These are phyloP conservation scores for Phrynocephalus versicolor DNA, from an alignment of 2,113 vertebrate species.

Conservation along the genomic window DNA sequence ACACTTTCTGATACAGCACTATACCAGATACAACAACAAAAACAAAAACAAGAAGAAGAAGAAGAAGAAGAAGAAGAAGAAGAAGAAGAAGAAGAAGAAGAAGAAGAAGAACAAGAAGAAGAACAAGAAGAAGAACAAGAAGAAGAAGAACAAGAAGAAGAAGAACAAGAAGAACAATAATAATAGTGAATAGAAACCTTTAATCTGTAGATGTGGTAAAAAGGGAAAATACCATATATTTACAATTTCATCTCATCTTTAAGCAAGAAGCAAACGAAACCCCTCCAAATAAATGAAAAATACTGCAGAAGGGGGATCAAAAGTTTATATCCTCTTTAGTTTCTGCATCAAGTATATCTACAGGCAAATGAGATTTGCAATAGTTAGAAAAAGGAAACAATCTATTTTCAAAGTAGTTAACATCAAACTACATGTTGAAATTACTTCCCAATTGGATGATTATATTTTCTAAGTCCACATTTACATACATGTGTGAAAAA, in stretches of 20 bases:
- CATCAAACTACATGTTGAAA: slow-evolving; percentile 32
- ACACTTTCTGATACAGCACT: no score
- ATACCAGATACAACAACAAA: background rate
- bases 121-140: no score
- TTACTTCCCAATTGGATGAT: slow-evolving; percentile 4
- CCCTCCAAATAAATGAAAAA: slow-evolving; percentile 19
- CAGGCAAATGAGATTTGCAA: slow-evolving; percentile 28
- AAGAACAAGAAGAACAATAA: no score
- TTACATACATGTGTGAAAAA: background rate
- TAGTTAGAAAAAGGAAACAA: background rate
- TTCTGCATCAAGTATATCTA: slow-evolving; percentile 33
- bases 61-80: no score
- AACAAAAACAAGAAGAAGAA: no score
- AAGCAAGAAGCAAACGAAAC: background rate
- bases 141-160: no score
- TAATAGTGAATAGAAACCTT: slow-evolving; percentile 49
- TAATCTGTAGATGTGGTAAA: slow-evolving; percentile 57
- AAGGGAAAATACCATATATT: slow-evolving; percentile 37
- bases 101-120: no score
- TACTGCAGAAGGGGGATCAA: slow-evolving; percentile 27
- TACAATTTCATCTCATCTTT: slow-evolving; percentile 36
- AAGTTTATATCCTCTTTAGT: slow-evolving; percentile 47
- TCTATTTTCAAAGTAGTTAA: slow-evolving; percentile 15
- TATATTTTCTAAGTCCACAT: slow-evolving; percentile 20
- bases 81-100: no score